Conservation (phyloP, 2,797 vertebrate genomes). For the Muraenolepis orangiensis region DNA sequence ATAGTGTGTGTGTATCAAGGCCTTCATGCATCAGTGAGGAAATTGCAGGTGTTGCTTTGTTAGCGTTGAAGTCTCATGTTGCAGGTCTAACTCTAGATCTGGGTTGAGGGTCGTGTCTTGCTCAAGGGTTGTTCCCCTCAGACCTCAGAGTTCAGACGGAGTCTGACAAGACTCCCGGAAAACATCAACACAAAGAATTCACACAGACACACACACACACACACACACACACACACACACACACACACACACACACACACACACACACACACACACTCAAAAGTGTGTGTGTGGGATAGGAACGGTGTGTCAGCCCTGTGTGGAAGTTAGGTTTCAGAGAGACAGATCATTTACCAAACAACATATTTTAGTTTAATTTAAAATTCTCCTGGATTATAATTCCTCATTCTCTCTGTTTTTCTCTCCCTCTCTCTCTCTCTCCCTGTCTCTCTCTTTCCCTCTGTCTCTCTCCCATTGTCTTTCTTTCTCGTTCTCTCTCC, state of each 20-base stretch:
- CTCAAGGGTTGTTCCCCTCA: slow-evolving; percentile 53
- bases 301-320: neutral
- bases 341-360: neutral
- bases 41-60: slow-evolving; percentile 77
- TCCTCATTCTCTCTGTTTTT: slow-evolving; percentile 25
- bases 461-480: slow-evolving; percentile 5
- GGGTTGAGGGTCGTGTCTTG: slow-evolving; percentile 58
- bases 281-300: neutral
- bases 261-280: neutral
- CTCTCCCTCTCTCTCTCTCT: neutral
- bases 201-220: neutral
- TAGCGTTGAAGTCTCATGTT: slow-evolving; percentile 67
- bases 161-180: slow-evolving; percentile 39
- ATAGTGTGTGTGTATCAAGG: slow-evolving; percentile 56
- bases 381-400: slow-evolving; percentile 5
- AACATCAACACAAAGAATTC: slow-evolving; percentile 13
- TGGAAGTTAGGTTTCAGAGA: neutral
- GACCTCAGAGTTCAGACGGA: slow-evolving; percentile 23
- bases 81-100: slow-evolving; percentile 46
- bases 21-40: slow-evolving; percentile 68
- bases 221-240: neutral
- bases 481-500: slow-evolving; percentile 47
- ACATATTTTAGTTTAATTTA: neutral
- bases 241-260: neutral
- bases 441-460: neutral